Percentiles rank a stretch among this genome's conserved stretches.
Evolutionary conservation across 2,797 vertebrate genomes (phyloP).

Genomic region (Clarias platycephalus): DNA sequence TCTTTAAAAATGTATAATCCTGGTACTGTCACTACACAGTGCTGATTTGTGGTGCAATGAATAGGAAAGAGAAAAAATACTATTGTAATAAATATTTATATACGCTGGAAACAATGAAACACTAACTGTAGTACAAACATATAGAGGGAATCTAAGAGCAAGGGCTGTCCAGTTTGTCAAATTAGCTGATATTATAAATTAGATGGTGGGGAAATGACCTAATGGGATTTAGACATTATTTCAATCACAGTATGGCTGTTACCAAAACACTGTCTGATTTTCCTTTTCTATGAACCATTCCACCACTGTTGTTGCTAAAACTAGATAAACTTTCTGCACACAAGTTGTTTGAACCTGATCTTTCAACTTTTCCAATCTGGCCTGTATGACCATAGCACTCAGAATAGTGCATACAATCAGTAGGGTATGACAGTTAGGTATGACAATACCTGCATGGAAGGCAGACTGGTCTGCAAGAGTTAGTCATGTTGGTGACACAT

Average conservation of each 20-base stretch:
- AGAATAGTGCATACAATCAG: constrained; percentile 36
- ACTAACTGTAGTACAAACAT: neutral
- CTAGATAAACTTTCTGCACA: constrained; percentile 26
- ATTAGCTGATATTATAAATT: constrained; percentile 45
- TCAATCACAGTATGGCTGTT: constrained; percentile 39
- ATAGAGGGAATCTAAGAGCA: constrained; percentile 2
- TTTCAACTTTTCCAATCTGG: constrained; percentile 38
- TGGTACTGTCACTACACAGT: neutral
- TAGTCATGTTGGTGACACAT: constrained; percentile 4
- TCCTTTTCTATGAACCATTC: constrained; percentile 19
- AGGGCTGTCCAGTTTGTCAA: constrained; percentile 23
- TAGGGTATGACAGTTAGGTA: too few relatives aligned
- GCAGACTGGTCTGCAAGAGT: neutral
- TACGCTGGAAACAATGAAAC: neutral
- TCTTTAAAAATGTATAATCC: neutral
- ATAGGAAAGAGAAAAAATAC: neutral
- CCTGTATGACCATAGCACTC: constrained; percentile 20
- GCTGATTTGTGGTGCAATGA: neutral
- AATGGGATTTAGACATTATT: constrained; percentile 44
- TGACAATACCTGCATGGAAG: neutral
- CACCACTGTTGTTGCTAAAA: neutral
- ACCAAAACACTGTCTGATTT: constrained; percentile 41
- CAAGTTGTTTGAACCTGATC: constrained; percentile 20
- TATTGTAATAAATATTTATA: neutral
- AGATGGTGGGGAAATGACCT: constrained; percentile 33